Base-by-base conservation (phyloP, 1,140 invertebrate genomes). In the Dryas iulia region DNA sequence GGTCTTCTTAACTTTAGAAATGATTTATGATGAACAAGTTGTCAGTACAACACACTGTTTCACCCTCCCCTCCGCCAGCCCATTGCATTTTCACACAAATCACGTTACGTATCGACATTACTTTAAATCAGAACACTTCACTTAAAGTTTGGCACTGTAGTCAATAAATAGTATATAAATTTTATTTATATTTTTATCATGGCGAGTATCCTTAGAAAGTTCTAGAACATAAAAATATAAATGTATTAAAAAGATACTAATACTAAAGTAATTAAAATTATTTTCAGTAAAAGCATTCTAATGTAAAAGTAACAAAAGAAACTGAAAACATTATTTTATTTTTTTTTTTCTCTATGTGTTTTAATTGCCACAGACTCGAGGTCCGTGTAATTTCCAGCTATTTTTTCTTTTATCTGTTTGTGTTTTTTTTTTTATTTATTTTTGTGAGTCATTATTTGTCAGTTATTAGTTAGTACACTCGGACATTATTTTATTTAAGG, bases 81-180 rank as follows among this genome's bases (percentile, higher is more conserved):
- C 80, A 90, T 80, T 87, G 84, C 79, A 82, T 86, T 79, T 83
- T 87, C 59, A 73, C 71, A 75, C 77, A 63, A 71, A 80, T 77
- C 67, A 84, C 74, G 70, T 79, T 79, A 26, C 78, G 73, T 72
- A 86, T 74, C 75, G 76, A 78, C 83, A 86, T 88, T 60, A 85
- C 84, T 47, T 18, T 47, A 47, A 47, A 47, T 14, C n/a, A n/a
- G 14, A 39, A n/a, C 35, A 81, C 35, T 69, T 23, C 39, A 65
- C 61, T 56, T 56, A 18, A 47, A 47, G 8, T 18, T 47, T 21
- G 14, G 18, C 39, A 47, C 39, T 47, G 1, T 21, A 47, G n/a
- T 14, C n/a, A 39, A 39, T 39, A 6, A n/a, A 14, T n/a, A n/a
- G n/a, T 12, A 39, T 39, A 14, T 47, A 47, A 10, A 8, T 14